phyloP scores from a whole-genome alignment of 2,888 invertebrate species.

The Ceramica pisi region DNA sequence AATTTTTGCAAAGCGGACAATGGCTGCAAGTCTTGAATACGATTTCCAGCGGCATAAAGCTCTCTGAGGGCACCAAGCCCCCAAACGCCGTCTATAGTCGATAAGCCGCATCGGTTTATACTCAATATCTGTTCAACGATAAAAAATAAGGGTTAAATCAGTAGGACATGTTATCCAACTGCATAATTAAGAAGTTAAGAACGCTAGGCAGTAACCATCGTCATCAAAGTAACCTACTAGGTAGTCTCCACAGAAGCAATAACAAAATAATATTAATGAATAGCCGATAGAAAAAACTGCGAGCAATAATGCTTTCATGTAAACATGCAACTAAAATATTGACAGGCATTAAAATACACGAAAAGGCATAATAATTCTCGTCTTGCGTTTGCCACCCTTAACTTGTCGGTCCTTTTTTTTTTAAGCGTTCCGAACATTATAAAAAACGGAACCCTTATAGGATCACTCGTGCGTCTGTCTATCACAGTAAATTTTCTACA shows the following conservation, averaged over 20 bases:
- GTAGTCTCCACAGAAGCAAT: neutral
- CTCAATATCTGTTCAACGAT: slow-evolving; percentile 78
- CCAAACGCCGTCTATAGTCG: slow-evolving; percentile 92
- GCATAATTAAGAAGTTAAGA: no score
- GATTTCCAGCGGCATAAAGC: slow-evolving; percentile 92
- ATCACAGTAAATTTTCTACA: no score
- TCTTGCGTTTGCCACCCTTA: no score
- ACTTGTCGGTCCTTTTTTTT: no score
- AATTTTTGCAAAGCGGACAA: slow-evolving; percentile 91
- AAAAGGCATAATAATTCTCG: neutral
- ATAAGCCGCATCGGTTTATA: slow-evolving; percentile 92
- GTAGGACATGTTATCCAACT: no score
- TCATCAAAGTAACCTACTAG: no score
- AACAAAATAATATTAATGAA: neutral
- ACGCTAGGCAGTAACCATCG: no score
- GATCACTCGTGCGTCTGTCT: no score
- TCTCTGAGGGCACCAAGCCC: slow-evolving; percentile 91
- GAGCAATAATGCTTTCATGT: neutral
- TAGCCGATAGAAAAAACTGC: neutral
- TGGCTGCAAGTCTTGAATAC: slow-evolving; percentile 91
- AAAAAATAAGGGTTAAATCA: neutral
- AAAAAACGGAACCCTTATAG: no score
- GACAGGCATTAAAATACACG: neutral
- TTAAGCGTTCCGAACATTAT: no score
- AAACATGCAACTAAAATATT: neutral